These are phyloP conservation scores for Calephelis perditalis DNA, from an alignment of 2,888 invertebrate species.

Conservation along the genomic window DNA sequence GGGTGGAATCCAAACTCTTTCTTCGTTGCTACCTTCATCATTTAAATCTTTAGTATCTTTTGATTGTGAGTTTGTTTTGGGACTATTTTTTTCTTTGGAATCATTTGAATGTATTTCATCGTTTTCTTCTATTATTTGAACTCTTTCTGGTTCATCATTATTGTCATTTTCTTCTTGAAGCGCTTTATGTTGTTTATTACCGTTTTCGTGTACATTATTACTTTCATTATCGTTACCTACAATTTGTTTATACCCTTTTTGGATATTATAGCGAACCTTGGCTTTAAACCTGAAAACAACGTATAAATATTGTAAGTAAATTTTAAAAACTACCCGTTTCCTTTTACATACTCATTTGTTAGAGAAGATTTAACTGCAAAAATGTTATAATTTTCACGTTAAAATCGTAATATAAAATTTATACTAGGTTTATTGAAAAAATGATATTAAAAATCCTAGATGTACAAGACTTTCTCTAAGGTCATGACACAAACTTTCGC, in stretches of 20 bases:
- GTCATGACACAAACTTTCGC: no score
- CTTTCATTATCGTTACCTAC: not conserved
- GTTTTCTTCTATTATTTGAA: not conserved
- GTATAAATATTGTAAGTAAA: no score
- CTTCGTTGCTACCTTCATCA: constrained; percentile 5
- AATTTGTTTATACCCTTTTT: constrained; percentile 7
- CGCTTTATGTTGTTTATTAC: constrained; percentile 3
- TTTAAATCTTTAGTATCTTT: constrained; percentile 8
- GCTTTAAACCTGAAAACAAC: constrained; percentile 26
- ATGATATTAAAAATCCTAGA: no score
- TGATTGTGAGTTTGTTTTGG: not conserved
- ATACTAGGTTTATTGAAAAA: no score
- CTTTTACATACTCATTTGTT: no score
- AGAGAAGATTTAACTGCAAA: no score
- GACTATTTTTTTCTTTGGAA: constrained; percentile 4
- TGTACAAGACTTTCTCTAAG: no score
- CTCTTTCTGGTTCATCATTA: not conserved
- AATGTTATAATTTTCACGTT: no score
- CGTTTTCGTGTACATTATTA: constrained; percentile 2
- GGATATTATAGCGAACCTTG: constrained; percentile 20
- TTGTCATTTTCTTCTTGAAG: constrained; percentile 5
- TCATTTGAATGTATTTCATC: not conserved
- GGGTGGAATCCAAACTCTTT: not conserved
- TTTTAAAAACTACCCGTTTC: no score
- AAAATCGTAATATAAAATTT: no score